phyloP scores from a whole-genome alignment of 2,797 vertebrate species.

The Notamacropus eugenii region DNA sequence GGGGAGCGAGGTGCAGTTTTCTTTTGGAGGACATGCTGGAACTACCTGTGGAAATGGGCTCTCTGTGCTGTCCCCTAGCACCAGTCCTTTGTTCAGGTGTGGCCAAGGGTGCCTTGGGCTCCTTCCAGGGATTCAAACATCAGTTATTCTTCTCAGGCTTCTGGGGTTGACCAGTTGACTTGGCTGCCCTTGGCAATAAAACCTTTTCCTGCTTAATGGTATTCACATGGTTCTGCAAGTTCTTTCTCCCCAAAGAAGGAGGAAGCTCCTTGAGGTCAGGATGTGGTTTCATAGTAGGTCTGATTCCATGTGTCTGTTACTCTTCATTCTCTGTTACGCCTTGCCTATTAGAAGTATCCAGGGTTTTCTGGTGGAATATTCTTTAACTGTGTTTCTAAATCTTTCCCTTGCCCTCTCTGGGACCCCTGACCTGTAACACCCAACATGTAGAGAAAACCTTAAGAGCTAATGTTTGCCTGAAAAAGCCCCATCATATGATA shows the following conservation, averaged over 20 bases:
- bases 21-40: neutral
- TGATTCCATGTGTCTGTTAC: neutral
- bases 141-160: neutral
- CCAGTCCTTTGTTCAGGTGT: neutral
- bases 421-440: neutral
- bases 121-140: neutral
- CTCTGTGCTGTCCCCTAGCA: neutral
- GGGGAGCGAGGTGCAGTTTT: neutral
- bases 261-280: neutral
- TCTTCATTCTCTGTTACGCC: neutral
- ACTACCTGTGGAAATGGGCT: neutral
- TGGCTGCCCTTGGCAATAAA: neutral
- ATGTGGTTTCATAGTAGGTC: neutral
- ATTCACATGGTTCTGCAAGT: constrained; percentile 4
- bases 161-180: neutral
- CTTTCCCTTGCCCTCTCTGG: neutral
- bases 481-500: neutral
- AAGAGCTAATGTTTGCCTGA: neutral
- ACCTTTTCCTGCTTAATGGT: neutral
- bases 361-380: constrained; percentile 34
- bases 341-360: neutral
- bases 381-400: constrained; percentile 8
- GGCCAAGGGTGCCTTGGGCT: neutral
- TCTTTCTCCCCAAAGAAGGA: neutral
- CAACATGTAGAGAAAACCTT: neutral